These are phyloP conservation scores for Girardinus metallicus DNA, from an alignment of 2,797 vertebrate genomes.

Conservation along the genomic window DNA sequence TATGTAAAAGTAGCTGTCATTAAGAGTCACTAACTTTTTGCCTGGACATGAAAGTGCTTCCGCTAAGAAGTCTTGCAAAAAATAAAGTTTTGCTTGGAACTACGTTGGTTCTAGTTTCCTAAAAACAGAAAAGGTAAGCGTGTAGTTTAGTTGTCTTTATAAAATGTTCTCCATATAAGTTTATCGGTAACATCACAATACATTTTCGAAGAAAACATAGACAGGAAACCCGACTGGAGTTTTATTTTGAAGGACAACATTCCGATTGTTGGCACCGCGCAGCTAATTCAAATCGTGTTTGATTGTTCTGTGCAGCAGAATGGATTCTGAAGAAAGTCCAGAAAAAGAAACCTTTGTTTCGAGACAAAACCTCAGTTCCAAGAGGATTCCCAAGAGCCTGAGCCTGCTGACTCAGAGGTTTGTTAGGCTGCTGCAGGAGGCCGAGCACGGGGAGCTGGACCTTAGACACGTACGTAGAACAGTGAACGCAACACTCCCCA, in stretches of 20 bases:
- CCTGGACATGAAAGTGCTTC: not conserved
- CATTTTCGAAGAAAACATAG: not conserved
- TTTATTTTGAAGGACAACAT: slow-evolving; percentile 12
- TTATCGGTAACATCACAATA: not conserved
- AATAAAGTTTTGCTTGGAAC: not conserved
- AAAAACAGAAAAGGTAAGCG: not conserved
- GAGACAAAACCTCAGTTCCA: not conserved
- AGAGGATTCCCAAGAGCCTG: slow-evolving; percentile 81
- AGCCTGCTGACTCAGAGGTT: slow-evolving; percentile 88
- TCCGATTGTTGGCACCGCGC: not conserved
- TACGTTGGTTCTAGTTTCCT: too few species aligned
- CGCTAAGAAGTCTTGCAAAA: not conserved
- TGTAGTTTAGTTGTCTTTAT: not conserved
- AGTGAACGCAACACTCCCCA: not conserved
- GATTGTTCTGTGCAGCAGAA: slow-evolving; percentile 7
- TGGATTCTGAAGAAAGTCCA: slow-evolving; percentile 41
- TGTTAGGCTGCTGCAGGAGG: slow-evolving; percentile 88
- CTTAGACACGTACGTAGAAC: slow-evolving; percentile 85
- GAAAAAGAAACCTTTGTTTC: not conserved
- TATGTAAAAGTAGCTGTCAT: not conserved
- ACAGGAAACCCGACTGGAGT: not conserved
- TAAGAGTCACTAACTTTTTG: not conserved
- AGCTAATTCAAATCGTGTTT: slow-evolving; percentile 25
- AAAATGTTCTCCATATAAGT: too few species aligned
- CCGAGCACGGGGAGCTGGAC: slow-evolving; percentile 90